phyloP scores from a whole-genome alignment of 2,888 invertebrate species.

The Achlya flavicornis region DNA sequence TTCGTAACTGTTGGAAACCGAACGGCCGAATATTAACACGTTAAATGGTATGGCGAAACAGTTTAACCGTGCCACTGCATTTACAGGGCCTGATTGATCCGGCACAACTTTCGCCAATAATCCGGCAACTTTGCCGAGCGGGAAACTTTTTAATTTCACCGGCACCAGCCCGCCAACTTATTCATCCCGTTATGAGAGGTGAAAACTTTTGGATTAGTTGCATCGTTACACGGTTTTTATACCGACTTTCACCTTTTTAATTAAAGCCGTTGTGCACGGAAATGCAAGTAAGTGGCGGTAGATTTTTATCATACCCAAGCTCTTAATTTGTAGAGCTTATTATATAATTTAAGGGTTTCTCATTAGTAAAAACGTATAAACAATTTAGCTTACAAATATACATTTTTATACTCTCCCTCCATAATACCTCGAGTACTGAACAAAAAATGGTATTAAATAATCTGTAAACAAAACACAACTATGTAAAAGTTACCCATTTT shows the following conservation, averaged over 20 bases:
- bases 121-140: constrained; percentile 16
- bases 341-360: too few species aligned
- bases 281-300: constrained; percentile 3
- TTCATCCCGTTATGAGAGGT: constrained; percentile 31
- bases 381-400: too few species aligned
- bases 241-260: constrained; percentile 22
- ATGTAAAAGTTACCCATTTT: not conserved
- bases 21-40: constrained; percentile 16
- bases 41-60: constrained; percentile 27
- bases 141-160: constrained; percentile 34
- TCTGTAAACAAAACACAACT: not conserved
- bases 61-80: constrained; percentile 23
- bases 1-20: not conserved
- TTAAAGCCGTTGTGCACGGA: constrained; percentile 17
- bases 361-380: too few species aligned
- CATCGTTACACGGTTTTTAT: constrained; percentile 22
- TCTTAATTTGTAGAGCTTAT: not conserved
- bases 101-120: constrained; percentile 22
- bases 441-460: not conserved
- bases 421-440: too few species aligned
- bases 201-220: constrained; percentile 45
- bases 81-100: constrained; percentile 24
- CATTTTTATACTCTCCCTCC: too few species aligned
- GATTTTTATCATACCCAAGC: not conserved
- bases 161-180: constrained; percentile 10